These are phyloP conservation scores for Nycticryphes semicollaris DNA, from an alignment of 2,113 vertebrate species.

Conservation along the genomic window DNA sequence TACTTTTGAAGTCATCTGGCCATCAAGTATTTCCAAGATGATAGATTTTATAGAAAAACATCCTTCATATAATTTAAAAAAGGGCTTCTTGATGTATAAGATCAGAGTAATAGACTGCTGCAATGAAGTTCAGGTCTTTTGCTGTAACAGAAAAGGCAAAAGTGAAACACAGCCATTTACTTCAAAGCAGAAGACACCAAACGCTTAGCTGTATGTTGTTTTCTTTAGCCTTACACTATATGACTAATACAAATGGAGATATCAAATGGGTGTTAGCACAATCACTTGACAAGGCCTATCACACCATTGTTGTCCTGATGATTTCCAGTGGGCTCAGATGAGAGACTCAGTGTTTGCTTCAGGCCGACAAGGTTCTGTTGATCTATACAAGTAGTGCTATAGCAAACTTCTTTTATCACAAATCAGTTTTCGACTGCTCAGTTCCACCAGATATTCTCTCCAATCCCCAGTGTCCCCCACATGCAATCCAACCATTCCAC, in stretches of 20 bases:
- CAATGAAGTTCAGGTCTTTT: not conserved
- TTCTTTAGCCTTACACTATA: not conserved
- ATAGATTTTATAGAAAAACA: not conserved
- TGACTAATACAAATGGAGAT: not conserved
- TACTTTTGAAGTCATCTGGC: not conserved
- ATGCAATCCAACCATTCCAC: not conserved
- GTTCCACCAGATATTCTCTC: not conserved
- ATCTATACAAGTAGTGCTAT: not conserved
- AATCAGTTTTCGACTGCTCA: not conserved
- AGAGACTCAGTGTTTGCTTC: not conserved
- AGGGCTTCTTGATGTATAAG: not conserved
- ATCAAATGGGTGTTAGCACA: not conserved
- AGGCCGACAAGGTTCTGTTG: not conserved
- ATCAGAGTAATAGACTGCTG: not conserved
- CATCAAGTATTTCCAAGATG: not conserved
- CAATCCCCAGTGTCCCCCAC: not conserved
- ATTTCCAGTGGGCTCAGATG: not conserved
- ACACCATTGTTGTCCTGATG: not conserved
- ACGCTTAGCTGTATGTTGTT: not conserved
- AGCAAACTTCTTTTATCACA: not conserved
- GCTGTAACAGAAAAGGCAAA: not conserved
- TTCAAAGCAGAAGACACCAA: not conserved
- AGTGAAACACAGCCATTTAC: not conserved
- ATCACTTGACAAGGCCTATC: not conserved
- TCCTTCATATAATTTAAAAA: not conserved